These are phyloP conservation scores for Timema podura DNA, from an alignment of 2,888 invertebrate species.

Conservation along the genomic window DNA sequence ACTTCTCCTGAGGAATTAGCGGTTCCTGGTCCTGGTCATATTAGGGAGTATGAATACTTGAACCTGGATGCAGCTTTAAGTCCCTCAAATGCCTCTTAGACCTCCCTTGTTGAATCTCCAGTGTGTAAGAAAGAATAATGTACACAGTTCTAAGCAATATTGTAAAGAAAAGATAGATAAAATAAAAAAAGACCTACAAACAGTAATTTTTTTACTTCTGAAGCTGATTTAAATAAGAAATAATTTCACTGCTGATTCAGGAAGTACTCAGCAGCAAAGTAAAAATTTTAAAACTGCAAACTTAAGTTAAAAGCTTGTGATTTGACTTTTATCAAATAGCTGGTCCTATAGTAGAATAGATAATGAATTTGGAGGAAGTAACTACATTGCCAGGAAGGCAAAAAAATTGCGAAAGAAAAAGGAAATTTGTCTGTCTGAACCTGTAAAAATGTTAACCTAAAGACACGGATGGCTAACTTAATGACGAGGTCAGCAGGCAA, in stretches of 20 bases:
- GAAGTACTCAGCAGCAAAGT: no score
- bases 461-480: not conserved
- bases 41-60: slow-evolving; percentile 1
- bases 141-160: slow-evolving; percentile 11
- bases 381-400: slow-evolving; percentile 12
- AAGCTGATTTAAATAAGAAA: slow-evolving; percentile 6
- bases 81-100: no score
- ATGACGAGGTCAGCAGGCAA: slow-evolving; percentile 7
- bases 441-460: slow-evolving; percentile 7
- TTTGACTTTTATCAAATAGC: slow-evolving; percentile 1
- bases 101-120: not conserved
- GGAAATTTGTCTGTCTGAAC: slow-evolving; percentile 1
- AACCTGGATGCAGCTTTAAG: slow-evolving; percentile 6
- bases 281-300: slow-evolving; percentile 6
- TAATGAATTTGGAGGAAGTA: slow-evolving; percentile 11
- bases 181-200: slow-evolving; percentile 9
- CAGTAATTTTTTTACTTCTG: slow-evolving; percentile 3
- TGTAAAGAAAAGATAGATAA: slow-evolving; percentile 7
- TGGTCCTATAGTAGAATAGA: slow-evolving; percentile 5
- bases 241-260: not conserved
- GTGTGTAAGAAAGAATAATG: slow-evolving; percentile 9
- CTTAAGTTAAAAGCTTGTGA: no score
- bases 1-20: slow-evolving; percentile 4
- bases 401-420: slow-evolving; percentile 10
- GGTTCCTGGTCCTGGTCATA: not conserved